A percentile compares a stretch with the other conserved stretches of the same genome.
These are phyloP conservation scores for Dendrolimus kikuchii DNA, from an alignment of 1,140 invertebrate genomes.

Conservation along the genomic window DNA sequence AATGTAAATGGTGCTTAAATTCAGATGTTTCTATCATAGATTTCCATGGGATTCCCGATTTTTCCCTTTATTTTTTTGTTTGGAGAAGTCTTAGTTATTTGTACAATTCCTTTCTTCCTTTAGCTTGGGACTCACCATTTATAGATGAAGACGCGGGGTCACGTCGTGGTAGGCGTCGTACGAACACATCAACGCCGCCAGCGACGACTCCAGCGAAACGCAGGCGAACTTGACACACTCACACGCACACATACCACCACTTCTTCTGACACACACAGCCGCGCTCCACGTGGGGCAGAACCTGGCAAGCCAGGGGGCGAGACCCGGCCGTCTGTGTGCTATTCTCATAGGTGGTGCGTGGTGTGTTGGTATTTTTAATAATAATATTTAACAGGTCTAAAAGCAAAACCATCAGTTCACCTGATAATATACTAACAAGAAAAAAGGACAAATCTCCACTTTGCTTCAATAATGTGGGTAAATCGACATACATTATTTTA, in stretches of 20 bases:
- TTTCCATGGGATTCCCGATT: too few species aligned
- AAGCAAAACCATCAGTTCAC: too few species aligned
- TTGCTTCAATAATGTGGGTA: too few species aligned
- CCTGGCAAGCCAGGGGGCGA: constrained; percentile 17
- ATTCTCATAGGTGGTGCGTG: constrained; percentile 14
- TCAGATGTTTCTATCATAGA: too few species aligned
- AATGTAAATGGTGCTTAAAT: too few species aligned
- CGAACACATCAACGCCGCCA: constrained; percentile 50
- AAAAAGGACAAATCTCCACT: too few species aligned
- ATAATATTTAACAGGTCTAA: too few species aligned
- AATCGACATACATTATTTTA: too few species aligned
- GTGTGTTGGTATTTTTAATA: too few species aligned
- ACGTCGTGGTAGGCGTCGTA: constrained; percentile 41
- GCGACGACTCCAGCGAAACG: constrained; percentile 45
- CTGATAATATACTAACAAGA: too few species aligned
- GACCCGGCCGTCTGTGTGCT: constrained; percentile 25
- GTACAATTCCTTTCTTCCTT: background rate
- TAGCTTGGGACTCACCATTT: constrained; percentile 45
- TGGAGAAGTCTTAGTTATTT: background rate
- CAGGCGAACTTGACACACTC: constrained; percentile 49
- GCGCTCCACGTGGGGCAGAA: constrained; percentile 18
- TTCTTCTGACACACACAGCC: constrained; percentile 48
- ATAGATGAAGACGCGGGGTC: constrained; percentile 44
- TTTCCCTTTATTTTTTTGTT: too few species aligned
- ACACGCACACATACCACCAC: constrained; percentile 42